Percentiles rank a stretch among this genome's conserved stretches.
These are phyloP conservation scores for Kryptopterus vitreolus DNA, from an alignment of 2,797 vertebrate genomes.

Conservation along the genomic window DNA sequence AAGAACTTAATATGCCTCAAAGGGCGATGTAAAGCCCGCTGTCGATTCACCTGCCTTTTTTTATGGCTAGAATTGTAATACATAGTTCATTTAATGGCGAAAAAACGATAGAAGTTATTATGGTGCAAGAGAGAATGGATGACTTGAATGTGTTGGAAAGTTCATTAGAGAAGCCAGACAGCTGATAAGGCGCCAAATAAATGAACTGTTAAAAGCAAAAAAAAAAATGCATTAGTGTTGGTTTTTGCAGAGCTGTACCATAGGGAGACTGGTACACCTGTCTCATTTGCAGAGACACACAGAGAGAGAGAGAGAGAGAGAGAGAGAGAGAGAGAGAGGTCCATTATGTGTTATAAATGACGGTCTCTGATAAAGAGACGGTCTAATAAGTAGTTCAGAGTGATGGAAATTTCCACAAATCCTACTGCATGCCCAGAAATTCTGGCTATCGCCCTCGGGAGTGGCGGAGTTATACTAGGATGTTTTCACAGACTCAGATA, in stretches of 20 bases:
- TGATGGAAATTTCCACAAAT: background rate
- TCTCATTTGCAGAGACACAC: no score
- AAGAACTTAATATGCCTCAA: background rate
- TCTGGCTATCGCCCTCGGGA: background rate
- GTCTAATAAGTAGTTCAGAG: background rate
- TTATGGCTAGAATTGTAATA: no score
- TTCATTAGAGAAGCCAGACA: background rate
- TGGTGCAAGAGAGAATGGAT: background rate
- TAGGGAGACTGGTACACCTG: conserved; percentile 18
- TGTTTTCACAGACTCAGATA: background rate
- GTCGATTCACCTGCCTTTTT: background rate
- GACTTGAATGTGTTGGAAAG: background rate
- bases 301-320: no score
- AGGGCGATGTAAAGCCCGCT: background rate
- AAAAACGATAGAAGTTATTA: no score
- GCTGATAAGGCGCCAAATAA: background rate
- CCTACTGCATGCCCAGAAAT: background rate
- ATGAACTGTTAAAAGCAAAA: background rate
- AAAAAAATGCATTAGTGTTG: no score
- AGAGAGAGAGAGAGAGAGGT: no score
- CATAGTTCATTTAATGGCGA: no score
- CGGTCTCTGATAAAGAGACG: background rate
- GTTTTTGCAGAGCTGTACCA: no score
- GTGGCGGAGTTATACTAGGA: background rate
- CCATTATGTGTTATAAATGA: conserved; percentile 4